Conservation (phyloP, 1,140 invertebrate genomes). For the Heliconius hermathena region DNA sequence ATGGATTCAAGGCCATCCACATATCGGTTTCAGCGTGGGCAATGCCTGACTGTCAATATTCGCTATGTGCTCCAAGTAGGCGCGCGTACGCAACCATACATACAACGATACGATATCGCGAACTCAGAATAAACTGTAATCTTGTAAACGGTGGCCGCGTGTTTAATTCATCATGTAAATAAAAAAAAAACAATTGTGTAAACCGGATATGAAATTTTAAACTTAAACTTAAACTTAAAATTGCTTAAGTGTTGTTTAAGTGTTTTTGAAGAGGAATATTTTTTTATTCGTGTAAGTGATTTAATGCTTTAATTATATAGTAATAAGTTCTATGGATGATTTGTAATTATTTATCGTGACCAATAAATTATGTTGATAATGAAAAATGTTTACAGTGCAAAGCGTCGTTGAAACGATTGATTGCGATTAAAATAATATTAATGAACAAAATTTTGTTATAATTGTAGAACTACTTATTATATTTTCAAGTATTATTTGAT, state of each 20-base stretch:
- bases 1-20: slow-evolving; percentile 60
- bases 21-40: slow-evolving; percentile 51
- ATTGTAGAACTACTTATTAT: too few relatives aligned
- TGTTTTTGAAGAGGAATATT: neutral
- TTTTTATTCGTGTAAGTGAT: neutral
- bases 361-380: slow-evolving; percentile 3
- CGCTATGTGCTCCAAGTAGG: slow-evolving; percentile 57
- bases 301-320: neutral
- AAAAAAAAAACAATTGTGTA: neutral
- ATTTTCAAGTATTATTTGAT: too few relatives aligned
- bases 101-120: slow-evolving; percentile 18
- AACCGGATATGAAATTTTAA: neutral
- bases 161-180: slow-evolving; percentile 9
- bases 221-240: neutral
- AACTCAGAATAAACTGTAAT: slow-evolving; percentile 17
- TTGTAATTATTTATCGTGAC: neutral
- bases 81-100: slow-evolving; percentile 47
- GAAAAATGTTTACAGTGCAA: neutral
- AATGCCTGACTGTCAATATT: slow-evolving; percentile 60
- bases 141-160: slow-evolving; percentile 1
- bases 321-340: neutral
- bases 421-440: neutral
- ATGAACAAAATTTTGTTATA: too few relatives aligned
- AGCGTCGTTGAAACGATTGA: neutral
- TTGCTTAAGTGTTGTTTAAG: neutral